Base-by-base conservation (phyloP, 2,113 vertebrate species). In the Macrotus californicus region DNA sequence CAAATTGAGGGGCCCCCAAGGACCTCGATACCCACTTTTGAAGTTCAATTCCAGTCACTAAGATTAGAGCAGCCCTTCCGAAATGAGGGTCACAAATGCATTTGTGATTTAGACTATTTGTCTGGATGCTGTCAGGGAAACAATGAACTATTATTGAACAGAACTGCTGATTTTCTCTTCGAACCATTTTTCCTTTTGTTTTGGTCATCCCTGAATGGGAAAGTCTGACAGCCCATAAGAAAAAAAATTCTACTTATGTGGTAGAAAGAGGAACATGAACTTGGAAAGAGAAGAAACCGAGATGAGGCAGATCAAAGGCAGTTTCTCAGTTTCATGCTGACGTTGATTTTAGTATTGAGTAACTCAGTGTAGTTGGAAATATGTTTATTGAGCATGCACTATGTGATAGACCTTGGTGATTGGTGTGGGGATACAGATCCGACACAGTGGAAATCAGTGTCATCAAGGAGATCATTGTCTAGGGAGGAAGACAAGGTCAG, bases 41-140 rank as follows among this genome's bases (percentile, higher is more conserved):
- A 96, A 97, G 97, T 97, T 90, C 95, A 96, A 94, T 97, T 98
- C 85, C 91, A 92, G 24, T 95, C 87, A 85, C 95, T 88, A 34
- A 97, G 83, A 93, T 86, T 87, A 79, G 89, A 97, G 34, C 66
- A 89, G 29, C 18, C 96, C 89, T 97, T 96, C 19, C 61, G 95
- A 96, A 97, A 95, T 89, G 48, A 1, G 21, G 39, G 39, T 80
- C 67, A 97, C 97, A 96, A 97, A 97, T 96, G 96, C 96, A 96
- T 96, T 97, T 97, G 96, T 22, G 5, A 79, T 96, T 86, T 94
- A 96, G 67, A 36, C 96, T 29, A 88, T 97, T 98, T 97, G 81
- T 96, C 0, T 87, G 61, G 85, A 64, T 77, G 84, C 67, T 97
- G 83, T 95, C 80, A 94, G 91, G 90, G 86, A 97, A 97, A 96